A percentile compares a stretch with the other conserved stretches of the same genome.
Evolutionary conservation across 2,888 invertebrate species (phyloP).

Genomic region (Parascotia fuliginaria): DNA sequence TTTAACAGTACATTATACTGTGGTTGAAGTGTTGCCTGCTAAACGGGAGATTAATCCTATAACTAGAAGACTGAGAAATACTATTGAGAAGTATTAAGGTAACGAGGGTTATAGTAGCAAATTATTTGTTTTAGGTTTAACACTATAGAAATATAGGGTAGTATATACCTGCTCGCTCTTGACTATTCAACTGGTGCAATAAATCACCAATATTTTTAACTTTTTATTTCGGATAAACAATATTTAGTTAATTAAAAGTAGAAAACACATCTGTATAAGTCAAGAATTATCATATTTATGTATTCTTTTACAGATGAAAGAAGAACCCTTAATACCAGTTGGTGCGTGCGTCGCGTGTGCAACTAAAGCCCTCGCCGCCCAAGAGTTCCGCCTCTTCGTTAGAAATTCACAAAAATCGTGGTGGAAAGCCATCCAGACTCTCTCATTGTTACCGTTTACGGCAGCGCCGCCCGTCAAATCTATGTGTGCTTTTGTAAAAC

Average conservation of each 20-base stretch:
- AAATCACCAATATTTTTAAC: no score
- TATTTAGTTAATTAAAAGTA: not conserved
- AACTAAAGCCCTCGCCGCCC: constrained; percentile 62
- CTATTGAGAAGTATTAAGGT: constrained; percentile 23
- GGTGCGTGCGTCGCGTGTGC: constrained; percentile 68
- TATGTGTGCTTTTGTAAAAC: constrained; percentile 61
- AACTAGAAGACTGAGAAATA: constrained; percentile 23
- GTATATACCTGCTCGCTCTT: no score
- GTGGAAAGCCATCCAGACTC: constrained; percentile 55
- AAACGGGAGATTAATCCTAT: constrained; percentile 27
- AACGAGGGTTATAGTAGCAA: not conserved
- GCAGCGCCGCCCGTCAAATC: constrained; percentile 49
- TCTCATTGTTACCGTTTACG: constrained; percentile 43
- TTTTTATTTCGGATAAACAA: constrained; percentile 4
- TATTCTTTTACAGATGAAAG: constrained; percentile 63
- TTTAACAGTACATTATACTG: constrained; percentile 51
- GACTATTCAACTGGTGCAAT: no score
- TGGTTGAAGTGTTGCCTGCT: constrained; percentile 45
- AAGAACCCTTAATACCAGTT: constrained; percentile 60
- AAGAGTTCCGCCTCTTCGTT: constrained; percentile 66
- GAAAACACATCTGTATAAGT: not conserved
- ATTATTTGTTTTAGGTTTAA: not conserved
- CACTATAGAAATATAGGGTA: no score
- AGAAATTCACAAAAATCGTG: constrained; percentile 61
- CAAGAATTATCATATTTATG: not conserved